phyloP scores from a whole-genome alignment of 2,797 vertebrate genomes.

The Eospalax fontanierii region DNA sequence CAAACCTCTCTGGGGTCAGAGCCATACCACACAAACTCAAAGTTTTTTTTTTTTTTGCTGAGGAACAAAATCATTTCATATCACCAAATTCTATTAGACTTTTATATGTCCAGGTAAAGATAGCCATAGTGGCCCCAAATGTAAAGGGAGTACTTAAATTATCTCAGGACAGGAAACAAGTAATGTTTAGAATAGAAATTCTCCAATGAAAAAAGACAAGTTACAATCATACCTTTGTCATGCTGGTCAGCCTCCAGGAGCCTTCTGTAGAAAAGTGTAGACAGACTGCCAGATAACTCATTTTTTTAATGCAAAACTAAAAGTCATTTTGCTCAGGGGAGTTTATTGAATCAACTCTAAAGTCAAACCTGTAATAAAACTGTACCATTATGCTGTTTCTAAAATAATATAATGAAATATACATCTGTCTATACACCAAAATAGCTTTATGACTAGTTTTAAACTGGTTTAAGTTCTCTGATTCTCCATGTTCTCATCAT shows the following conservation, averaged over 20 bases:
- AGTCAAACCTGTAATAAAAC: slow-evolving; percentile 6
- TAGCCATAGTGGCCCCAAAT: neutral
- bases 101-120: neutral
- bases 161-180: neutral
- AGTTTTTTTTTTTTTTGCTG: neutral
- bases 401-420: neutral
- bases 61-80: neutral
- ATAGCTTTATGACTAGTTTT: slow-evolving; percentile 17
- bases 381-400: neutral
- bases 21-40: neutral
- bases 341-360: neutral
- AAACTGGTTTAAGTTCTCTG: neutral
- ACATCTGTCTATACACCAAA: neutral
- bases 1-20: neutral
- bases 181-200: slow-evolving; percentile 21
- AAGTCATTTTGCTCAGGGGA: slow-evolving; percentile 26
- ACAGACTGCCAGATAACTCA: neutral
- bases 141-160: neutral
- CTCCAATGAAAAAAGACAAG: slow-evolving; percentile 71
- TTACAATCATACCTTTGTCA: slow-evolving; percentile 59
- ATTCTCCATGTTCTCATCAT: neutral
- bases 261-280: neutral
- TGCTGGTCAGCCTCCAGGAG: neutral
- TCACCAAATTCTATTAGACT: slow-evolving; percentile 14
- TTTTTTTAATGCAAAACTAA: neutral